These are phyloP conservation scores for Yponomeuta plumbellus DNA, from an alignment of 2,888 invertebrate species.

Conservation along the genomic window DNA sequence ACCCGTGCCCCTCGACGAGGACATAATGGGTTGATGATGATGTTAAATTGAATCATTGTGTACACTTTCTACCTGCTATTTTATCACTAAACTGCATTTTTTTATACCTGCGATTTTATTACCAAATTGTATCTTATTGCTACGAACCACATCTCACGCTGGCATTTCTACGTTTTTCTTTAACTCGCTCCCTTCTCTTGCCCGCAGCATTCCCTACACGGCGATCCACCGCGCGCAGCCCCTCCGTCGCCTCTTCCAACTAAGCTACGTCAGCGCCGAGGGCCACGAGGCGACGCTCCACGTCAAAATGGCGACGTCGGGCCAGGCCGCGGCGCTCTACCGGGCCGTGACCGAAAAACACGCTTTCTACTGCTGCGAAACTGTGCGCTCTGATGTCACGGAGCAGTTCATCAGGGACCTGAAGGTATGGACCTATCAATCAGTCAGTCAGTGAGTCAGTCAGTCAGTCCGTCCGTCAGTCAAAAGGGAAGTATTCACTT, in stretches of 20 bases:
- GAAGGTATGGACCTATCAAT: conserved; percentile 69
- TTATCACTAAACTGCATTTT: too few relatives aligned
- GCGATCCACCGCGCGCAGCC: conserved; percentile 88
- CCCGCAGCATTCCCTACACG: conserved; percentile 84
- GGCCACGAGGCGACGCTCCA: conserved; percentile 82
- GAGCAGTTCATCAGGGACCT: conserved; percentile 92
- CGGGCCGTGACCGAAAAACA: conserved; percentile 93
- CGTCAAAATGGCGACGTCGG: conserved; percentile 87
- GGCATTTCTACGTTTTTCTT: too few relatives aligned
- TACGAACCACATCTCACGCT: too few relatives aligned
- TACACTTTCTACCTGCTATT: too few relatives aligned
- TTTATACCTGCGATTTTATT: too few relatives aligned
- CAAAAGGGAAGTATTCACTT: too few relatives aligned
- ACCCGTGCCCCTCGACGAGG: too few relatives aligned
- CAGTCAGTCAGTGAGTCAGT: too few relatives aligned
- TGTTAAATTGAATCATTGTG: too few relatives aligned
- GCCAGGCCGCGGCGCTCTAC: conserved; percentile 88
- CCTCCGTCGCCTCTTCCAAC: conserved; percentile 83
- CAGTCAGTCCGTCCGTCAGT: too few relatives aligned
- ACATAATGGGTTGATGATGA: too few relatives aligned
- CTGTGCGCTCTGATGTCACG: conserved; percentile 90
- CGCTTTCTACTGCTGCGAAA: conserved; percentile 95
- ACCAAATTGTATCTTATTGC: too few relatives aligned
- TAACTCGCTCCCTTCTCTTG: not conserved
- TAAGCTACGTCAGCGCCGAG: conserved; percentile 83